Evolutionary conservation across 2,113 vertebrate species (phyloP), one percentile per base, ranked within the genome.

Genomic region (Lophius piscatorius): DNA sequence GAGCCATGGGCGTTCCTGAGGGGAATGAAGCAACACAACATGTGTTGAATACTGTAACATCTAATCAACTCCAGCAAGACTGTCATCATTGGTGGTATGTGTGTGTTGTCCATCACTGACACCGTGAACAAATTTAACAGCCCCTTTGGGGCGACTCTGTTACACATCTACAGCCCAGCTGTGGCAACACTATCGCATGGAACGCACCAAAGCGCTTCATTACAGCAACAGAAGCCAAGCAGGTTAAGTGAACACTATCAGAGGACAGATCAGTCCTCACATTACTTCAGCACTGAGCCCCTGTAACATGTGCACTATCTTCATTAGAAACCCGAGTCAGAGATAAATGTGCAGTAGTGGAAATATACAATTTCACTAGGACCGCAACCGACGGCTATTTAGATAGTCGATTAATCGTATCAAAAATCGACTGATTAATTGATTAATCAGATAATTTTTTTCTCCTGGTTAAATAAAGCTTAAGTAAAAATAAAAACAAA

Each of bases 1-100:
- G 89, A 2, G 94, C 95, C 88, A 96, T 92, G 0, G 90, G 85
- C 0, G 91, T 93, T 56, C 95, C 95, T 96, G 83, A 7, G 11
- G 22, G 52, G 44, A 46, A 46, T 23, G 33, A 47, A 71, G 57
- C n/a, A 38, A 66, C 22, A 67, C 13, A 26, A 40, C 8, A 36
- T 20, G 7, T 22, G 17, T 26, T 60, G 12, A 68, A 17, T 12
- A 14, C 11, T 10, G 6, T 17, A 67, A 9, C 17, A 23, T 47
- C 17, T 26, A 21, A 49, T 50, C 4, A 57, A 21, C 26, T 60
- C 6, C 22, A 21, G 44, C 36, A 0, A 39, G 57, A 34, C 31
- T 60, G 69, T 60, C 55, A 31, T 48, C 22, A 11, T 0, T 6
- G 13, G 13, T 20, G 54, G 40, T 49, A 63, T 61, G 24, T 14